These are phyloP conservation scores for Trichoplax adhaerens DNA, from an alignment of 37 sponge, comb jelly and placozoan genomes.

Conservation along the genomic window DNA sequence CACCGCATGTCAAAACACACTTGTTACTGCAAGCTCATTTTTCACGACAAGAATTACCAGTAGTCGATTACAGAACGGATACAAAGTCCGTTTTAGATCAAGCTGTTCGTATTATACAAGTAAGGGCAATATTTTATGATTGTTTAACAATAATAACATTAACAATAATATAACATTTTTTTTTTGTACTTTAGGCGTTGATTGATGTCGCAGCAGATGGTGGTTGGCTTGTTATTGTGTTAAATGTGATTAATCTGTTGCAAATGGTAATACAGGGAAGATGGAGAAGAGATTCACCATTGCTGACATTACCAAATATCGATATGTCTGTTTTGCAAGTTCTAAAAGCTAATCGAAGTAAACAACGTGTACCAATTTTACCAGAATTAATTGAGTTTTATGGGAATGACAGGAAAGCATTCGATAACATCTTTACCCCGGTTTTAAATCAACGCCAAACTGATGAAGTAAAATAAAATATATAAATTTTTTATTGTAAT, in stretches of 20 bases:
- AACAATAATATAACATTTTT: background rate
- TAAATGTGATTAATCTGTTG: conserved; percentile 42
- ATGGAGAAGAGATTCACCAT: conserved; percentile 53
- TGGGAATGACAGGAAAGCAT: too few relatives aligned
- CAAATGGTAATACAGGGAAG: conserved; percentile 91
- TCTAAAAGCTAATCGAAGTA: too few relatives aligned
- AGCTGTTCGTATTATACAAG: conserved; percentile 85
- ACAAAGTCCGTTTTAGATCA: conserved; percentile 95
- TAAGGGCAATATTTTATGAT: conserved; percentile 3
- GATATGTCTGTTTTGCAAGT: background rate
- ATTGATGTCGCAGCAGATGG: conserved; percentile 76
- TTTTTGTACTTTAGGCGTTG: conserved; percentile 39
- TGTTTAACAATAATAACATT: background rate
- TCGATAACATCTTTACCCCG: too few relatives aligned
- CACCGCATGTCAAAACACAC: conserved; percentile 87
- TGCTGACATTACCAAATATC: conserved; percentile 71
- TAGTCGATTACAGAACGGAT: conserved; percentile 88
- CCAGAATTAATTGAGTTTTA: too few relatives aligned
- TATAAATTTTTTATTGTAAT: too few relatives aligned
- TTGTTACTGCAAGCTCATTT: conserved; percentile 92
- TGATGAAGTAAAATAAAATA: too few relatives aligned
- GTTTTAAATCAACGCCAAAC: too few relatives aligned
- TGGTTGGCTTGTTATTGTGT: conserved; percentile 70
- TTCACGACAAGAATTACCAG: conserved; percentile 52
- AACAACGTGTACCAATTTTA: too few relatives aligned